Conservation (phyloP, 2,797 vertebrate species). For the Streptopelia turtur region DNA sequence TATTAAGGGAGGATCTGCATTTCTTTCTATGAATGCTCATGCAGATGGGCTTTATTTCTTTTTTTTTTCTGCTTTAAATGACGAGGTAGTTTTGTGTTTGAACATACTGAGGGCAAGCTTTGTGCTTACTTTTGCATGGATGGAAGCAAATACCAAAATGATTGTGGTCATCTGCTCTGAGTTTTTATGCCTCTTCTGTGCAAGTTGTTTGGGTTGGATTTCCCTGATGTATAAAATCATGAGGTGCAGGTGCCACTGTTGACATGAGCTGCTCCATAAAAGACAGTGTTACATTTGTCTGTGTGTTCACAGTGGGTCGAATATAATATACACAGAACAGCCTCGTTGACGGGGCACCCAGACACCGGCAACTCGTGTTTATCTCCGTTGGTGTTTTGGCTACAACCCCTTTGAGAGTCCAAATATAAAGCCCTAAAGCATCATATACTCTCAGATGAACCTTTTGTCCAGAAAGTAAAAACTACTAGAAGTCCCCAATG, state of each 20-base stretch:
- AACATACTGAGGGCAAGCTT: not conserved
- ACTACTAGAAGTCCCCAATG: not conserved
- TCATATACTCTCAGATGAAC: not conserved
- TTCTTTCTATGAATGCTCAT: not conserved
- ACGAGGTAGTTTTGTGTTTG: not conserved
- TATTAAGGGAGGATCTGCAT: not conserved
- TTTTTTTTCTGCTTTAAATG: not conserved
- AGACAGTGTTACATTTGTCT: not conserved
- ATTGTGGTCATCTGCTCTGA: not conserved
- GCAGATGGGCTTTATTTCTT: not conserved
- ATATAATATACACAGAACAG: not conserved
- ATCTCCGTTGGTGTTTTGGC: not conserved
- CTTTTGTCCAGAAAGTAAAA: not conserved
- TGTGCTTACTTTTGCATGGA: not conserved
- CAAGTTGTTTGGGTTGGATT: not conserved
- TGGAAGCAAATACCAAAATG: not conserved
- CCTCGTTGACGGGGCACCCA: not conserved
- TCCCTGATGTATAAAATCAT: not conserved
- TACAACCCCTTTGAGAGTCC: not conserved
- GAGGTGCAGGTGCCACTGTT: not conserved
- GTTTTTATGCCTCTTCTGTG: not conserved
- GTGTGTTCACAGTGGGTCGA: not conserved
- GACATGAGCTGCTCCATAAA: not conserved
- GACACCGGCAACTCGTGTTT: rapidly evolving
- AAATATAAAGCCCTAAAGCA: not conserved